phyloP scores from a whole-genome alignment of 2,888 invertebrate species.

The Pandemis corylana region DNA sequence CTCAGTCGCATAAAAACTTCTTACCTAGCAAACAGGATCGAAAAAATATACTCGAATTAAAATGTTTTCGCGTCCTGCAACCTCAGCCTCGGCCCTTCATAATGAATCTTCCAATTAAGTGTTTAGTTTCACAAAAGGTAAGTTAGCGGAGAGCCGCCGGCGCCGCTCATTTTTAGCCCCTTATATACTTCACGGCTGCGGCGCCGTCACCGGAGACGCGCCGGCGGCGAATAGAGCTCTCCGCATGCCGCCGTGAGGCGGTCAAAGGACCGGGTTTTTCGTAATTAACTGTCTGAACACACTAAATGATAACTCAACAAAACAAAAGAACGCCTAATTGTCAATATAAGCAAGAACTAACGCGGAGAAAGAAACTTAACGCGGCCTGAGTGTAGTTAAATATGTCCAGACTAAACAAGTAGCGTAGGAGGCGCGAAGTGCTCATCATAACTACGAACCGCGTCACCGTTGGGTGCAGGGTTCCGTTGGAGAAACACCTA shows the following conservation, averaged over 20 bases:
- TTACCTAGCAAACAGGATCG: neutral
- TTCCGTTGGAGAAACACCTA: no score
- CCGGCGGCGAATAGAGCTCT: neutral
- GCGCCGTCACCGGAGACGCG: neutral
- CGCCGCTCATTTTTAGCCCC: neutral
- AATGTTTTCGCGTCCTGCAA: neutral
- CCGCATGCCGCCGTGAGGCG: neutral
- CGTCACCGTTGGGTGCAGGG: no score
- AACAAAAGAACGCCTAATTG: neutral
- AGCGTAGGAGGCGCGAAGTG: no score
- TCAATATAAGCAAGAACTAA: no score
- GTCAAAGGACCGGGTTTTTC: neutral
- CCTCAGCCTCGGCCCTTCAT: neutral
- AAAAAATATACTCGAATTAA: neutral
- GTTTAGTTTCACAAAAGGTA: constrained; percentile 3
- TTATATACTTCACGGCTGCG: neutral
- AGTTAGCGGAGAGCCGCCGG: neutral
- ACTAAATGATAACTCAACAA: neutral
- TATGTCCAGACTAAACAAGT: no score
- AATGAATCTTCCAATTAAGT: constrained; percentile 9
- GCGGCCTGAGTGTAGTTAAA: no score
- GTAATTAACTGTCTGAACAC: neutral
- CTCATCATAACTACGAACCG: no score
- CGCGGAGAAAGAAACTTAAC: no score
- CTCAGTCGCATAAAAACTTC: neutral